Evolutionary conservation across 2,113 vertebrate genomes (phyloP), one percentile per base, ranked within the genome.

Genomic region (Nesogale talazaci): DNA sequence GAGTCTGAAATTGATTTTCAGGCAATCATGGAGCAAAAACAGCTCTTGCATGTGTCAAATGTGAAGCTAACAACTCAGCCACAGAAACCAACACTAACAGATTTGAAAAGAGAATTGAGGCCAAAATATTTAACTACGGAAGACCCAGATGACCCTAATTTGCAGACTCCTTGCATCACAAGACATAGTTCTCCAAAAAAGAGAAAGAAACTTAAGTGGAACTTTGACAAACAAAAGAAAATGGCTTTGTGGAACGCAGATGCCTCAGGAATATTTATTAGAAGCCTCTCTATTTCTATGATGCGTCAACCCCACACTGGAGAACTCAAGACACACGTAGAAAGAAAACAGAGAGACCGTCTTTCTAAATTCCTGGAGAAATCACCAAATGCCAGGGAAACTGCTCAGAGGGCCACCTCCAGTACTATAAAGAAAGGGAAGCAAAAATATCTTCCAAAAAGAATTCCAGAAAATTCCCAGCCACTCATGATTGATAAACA

Each of bases 81-180:
- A 85, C 93, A 61, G 80, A 86, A 92, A n/a, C 15, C 85, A 38
- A 61, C 74, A 69, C 15, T 20, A 81, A 75, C 29, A 82, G 79
- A 84, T 72, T 40, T 92, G 78, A 84, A 87, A 87, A 93, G 72
- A 92, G 82, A 93, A 87, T 0, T 74, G 78, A 91, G 23, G 42
- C 36, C 79, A 61, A 61, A 82, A 72, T 52, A 40, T 83, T 89
- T 81, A 78, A 90, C 61, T 36, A 74, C 8, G 31, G 90, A 89
- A 90, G 67, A 14, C 4, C 79, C 16, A 56, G 75, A 74, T 19
- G 79, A 90, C 34, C 79, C 91, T 74, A 0, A 92, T 90, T 31
- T 46, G 67, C 86, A 93, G 63, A 89, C 74, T 6, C 56, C 75
- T 75, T 34, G 22, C 52, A n/a, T 69, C 57, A 20, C 0, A 7